Percentiles rank a stretch among this genome's conserved stretches.
These are phyloP conservation scores for Euglossa dilemma DNA, from an alignment of 1,140 invertebrate species.

Conservation along the genomic window DNA sequence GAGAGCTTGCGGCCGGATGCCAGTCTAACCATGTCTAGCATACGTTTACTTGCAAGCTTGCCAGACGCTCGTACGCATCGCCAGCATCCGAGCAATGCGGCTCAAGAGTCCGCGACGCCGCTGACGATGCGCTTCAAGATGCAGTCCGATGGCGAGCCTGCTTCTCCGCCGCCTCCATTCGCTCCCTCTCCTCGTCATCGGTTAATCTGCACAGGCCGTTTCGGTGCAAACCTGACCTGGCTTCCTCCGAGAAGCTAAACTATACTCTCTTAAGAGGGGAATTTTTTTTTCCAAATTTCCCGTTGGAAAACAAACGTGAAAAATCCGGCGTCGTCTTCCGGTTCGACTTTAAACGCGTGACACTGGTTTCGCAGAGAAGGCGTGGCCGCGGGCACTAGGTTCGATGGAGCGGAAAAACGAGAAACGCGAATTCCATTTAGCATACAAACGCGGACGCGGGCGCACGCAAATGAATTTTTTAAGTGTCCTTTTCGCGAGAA, in stretches of 20 bases:
- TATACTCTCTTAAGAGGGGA: too few species aligned
- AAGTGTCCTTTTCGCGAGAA: conserved; percentile 37
- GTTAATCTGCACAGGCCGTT: background rate
- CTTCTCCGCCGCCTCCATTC: conserved; percentile 19
- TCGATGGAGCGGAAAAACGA: background rate
- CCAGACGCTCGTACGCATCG: conserved; percentile 69
- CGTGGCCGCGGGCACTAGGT: too few species aligned
- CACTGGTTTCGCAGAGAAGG: background rate
- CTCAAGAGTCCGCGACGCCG: conserved; percentile 73
- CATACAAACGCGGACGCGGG: conserved; percentile 4
- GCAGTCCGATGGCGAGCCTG: conserved; percentile 11
- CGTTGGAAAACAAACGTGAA: background rate
- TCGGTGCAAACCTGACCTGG: conserved; percentile 1
- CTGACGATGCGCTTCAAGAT: conserved; percentile 56
- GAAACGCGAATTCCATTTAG: conserved; percentile 21
- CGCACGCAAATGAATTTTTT: conserved; percentile 61
- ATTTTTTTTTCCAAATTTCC: too few species aligned
- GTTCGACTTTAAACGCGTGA: background rate
- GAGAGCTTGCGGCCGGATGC: conserved; percentile 80
- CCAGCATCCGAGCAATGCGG: conserved; percentile 76
- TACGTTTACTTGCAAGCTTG: conserved; percentile 72
- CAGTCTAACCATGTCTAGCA: conserved; percentile 78
- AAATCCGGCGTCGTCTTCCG: conserved; percentile 7
- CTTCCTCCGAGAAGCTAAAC: too few species aligned
- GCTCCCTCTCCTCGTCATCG: conserved; percentile 12